Evolutionary conservation across 1,140 invertebrate species (phyloP), one percentile per base, ranked within the genome.

Genomic region (Drosophila lacteicornis): DNA sequence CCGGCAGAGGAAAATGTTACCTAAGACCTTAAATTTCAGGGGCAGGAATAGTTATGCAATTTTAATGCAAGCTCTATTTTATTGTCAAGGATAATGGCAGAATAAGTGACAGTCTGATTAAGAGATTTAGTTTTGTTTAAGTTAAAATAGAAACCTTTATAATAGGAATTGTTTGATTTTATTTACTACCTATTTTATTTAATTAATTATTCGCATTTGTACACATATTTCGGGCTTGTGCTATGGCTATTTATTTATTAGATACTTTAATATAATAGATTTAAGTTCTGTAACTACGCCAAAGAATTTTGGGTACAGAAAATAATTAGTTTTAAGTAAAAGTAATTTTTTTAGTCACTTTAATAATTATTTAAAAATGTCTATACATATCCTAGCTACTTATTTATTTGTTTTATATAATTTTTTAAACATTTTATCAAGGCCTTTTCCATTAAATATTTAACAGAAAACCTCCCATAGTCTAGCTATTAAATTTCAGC

Each of bases 1-100:
- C 3, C 3, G 13, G 19, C 53, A 36, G 0, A 15, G 6, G 19
- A 2, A 25, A 40, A 25, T 5, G 53, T 56, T 56, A 40, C 40
- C 40, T 40, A 56, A 56, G 53, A 56, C 38, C 53, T 19, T 5
- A 11, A 40, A 22, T 22, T 56, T 56, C 13, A 56, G 53, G 51
- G 53, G 19, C 53, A 11, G 36, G 36, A 8, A n/a, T 56, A n/a
- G 53, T 40, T 56, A 40, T n/a, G 19, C 13, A 40, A 56, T 13
- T 25, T 38, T 15, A 55, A 38, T 22, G 13, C 15, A 13, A 13
- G 2, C 2, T 55, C 0, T 0, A 1, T 22, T 22, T 38, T 38
- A 38, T 38, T 38, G 17, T 38, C 30, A 38, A 15, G 13, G 33
- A 38, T 15, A 22, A 15, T 22, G 13, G 1, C 13, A 8, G 30